Conservation (phyloP, 2,797 vertebrate genomes). For the Scleropages formosus region DNA sequence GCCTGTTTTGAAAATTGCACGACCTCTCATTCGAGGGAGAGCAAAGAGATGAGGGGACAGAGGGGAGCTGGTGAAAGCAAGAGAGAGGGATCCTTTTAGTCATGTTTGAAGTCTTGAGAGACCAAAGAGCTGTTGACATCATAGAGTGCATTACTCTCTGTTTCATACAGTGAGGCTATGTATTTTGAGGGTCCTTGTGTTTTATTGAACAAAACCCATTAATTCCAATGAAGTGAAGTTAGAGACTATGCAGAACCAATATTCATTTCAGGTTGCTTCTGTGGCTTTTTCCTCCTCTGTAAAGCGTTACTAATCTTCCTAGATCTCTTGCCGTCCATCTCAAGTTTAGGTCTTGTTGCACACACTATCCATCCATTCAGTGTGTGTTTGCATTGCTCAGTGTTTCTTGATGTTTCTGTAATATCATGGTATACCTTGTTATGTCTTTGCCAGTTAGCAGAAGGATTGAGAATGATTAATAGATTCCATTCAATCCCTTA, state of each 20-base stretch:
- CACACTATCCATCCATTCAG: not conserved
- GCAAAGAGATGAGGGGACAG: not conserved
- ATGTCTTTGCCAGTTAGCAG: not conserved
- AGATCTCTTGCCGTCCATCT: not conserved
- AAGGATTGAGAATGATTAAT: not conserved
- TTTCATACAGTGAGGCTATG: not conserved
- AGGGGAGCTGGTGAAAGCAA: constrained; percentile 1
- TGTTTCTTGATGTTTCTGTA: not conserved
- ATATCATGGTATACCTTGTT: not conserved
- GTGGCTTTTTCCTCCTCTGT: not conserved
- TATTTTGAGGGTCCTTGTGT: constrained; percentile 19
- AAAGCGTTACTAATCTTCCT: not conserved
- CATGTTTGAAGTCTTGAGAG: constrained; percentile 35
- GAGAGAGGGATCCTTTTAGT: constrained; percentile 18
- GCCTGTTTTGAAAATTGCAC: constrained; percentile 5
- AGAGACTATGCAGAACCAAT: not conserved
- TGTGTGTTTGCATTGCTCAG: not conserved
- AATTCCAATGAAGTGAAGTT: constrained; percentile 9
- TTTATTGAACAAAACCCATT: constrained; percentile 25
- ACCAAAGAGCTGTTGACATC: constrained; percentile 29
- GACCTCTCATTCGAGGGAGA: not conserved
- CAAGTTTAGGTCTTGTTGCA: not conserved
- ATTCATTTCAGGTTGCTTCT: not conserved
- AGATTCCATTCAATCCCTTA: too few relatives aligned
- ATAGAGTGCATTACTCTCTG: not conserved